phyloP scores from a whole-genome alignment of 2,888 invertebrate genomes.

The Agonopterix alstromeriana region DNA sequence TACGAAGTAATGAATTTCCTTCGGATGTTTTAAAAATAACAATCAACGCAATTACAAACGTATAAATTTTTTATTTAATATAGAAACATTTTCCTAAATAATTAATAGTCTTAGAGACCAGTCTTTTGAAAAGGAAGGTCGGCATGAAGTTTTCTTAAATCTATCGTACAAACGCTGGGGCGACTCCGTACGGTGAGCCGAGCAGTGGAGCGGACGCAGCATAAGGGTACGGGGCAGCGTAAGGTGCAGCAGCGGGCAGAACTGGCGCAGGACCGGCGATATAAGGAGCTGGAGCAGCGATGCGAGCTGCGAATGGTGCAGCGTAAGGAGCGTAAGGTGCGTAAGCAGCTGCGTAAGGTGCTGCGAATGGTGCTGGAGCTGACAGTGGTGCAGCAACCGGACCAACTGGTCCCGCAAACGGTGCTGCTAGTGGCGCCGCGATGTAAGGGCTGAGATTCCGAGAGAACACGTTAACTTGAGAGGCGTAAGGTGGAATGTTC shows the following conservation, averaged over 20 bases:
- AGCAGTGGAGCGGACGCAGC: slow-evolving; percentile 32
- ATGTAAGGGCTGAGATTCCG: not conserved
- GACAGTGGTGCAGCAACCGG: slow-evolving; percentile 23
- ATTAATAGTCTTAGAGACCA: slow-evolving; percentile 5
- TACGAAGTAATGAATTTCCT: too few relatives aligned
- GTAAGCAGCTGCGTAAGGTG: slow-evolving; percentile 19
- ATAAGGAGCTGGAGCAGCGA: slow-evolving; percentile 17
- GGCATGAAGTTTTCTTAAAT: slow-evolving; percentile 48
- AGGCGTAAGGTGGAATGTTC: slow-evolving; percentile 78
- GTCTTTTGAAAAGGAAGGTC: slow-evolving; percentile 41
- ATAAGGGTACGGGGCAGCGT: slow-evolving; percentile 21
- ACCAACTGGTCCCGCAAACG: slow-evolving; percentile 28
- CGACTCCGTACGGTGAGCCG: slow-evolving; percentile 42
- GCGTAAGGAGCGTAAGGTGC: slow-evolving; percentile 20
- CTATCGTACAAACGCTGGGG: slow-evolving; percentile 68
- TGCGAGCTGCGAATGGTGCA: slow-evolving; percentile 15
- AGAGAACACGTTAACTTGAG: slow-evolving; percentile 70
- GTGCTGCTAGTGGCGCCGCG: slow-evolving; percentile 24
- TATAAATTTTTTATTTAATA: not conserved
- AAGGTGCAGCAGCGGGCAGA: slow-evolving; percentile 14
- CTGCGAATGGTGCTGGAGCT: slow-evolving; percentile 20
- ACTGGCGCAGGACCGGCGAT: slow-evolving; percentile 6
- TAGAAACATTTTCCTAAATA: not conserved
- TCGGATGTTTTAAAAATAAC: too few relatives aligned
- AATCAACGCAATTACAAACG: not conserved